Base-by-base conservation (phyloP, 2,113 vertebrate genomes). In the Garra rufa region DNA sequence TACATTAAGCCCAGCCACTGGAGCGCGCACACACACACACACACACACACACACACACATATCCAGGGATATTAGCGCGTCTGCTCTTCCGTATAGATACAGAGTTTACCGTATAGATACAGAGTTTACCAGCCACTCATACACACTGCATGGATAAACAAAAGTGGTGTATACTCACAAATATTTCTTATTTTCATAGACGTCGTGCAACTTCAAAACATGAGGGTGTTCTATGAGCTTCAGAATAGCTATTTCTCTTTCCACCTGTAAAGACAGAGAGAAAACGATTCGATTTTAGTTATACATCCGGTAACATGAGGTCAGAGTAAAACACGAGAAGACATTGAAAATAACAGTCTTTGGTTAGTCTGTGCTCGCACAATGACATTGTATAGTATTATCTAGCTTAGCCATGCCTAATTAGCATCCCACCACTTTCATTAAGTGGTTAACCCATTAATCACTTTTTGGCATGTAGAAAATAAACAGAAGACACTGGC, bases 111-210 rank as follows among this genome's bases (percentile, higher is more conserved):
- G 3, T 70, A 69, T 30, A 83, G 76, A 76, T 52, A 57, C 59
- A 80, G 34, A 34, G 61, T 67, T 21, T 26, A 34, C 21, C 59
- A 83, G 55, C 21, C 63, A 30, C 86, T 74, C 26, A 86, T 80
- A 74, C 26, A 44, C 48, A 78, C 61, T 63, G 34, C 57, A 30
- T 5, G 43, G 34, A 71, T 21, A 50, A 50, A 50, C 34, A 61
- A 55, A 26, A 48, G 13, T 69, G 3, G 5, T 80, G 76, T 92
- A 93, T 95, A 98, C 98, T 96, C 92, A 99, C 98, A 99, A 96
- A 95, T 99, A 99, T 95, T 99, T 99, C 96, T 99, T 99, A 91
- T 99, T 99, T 94, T 99, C 98, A 46, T 99, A 99, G 93, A 99
- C 98, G 48, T 99, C 98, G 9, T 99, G 97, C 92, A 99, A 95